These are phyloP conservation scores for Synergus itoensis DNA, from an alignment of 2,888 invertebrate genomes.

Conservation along the genomic window DNA sequence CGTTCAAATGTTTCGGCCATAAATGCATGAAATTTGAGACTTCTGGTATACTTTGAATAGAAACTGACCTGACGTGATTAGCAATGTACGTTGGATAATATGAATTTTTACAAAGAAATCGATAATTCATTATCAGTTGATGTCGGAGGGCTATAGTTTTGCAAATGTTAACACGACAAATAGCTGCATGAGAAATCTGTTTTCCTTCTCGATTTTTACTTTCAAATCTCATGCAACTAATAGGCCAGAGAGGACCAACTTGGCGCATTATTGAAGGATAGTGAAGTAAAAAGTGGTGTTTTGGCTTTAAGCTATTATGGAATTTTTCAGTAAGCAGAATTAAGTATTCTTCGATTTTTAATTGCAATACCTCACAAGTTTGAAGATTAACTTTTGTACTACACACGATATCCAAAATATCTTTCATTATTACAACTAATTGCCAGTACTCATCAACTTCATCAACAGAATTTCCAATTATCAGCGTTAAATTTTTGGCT, in stretches of 20 bases:
- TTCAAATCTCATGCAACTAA: constrained; percentile 55
- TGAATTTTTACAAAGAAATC: constrained; percentile 44
- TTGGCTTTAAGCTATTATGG: constrained; percentile 49
- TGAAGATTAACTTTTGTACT: not conserved
- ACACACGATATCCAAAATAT: constrained; percentile 2
- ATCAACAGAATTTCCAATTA: constrained; percentile 47
- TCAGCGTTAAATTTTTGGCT: constrained; percentile 42
- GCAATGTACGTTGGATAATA: not conserved
- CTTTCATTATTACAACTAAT: constrained; percentile 35
- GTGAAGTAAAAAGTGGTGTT: constrained; percentile 54
- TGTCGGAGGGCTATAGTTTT: constrained; percentile 48
- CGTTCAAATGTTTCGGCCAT: not conserved
- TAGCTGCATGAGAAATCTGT: constrained; percentile 40
- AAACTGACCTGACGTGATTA: not conserved
- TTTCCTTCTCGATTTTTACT: constrained; percentile 48
- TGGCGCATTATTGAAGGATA: constrained; percentile 49
- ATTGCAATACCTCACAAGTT: not conserved
- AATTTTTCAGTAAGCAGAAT: constrained; percentile 42
- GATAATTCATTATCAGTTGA: constrained; percentile 47
- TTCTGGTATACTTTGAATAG: constrained; percentile 1
- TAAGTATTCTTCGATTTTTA: constrained; percentile 39
- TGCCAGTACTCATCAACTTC: constrained; percentile 43
- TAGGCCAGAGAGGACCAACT: constrained; percentile 53
- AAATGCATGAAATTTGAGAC: not conserved
- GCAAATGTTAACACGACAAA: constrained; percentile 49